A percentile compares a stretch with the other conserved stretches of the same genome.
Conservation (phyloP, 2,113 vertebrate species). For the Eupsittula cactorum region DNA sequence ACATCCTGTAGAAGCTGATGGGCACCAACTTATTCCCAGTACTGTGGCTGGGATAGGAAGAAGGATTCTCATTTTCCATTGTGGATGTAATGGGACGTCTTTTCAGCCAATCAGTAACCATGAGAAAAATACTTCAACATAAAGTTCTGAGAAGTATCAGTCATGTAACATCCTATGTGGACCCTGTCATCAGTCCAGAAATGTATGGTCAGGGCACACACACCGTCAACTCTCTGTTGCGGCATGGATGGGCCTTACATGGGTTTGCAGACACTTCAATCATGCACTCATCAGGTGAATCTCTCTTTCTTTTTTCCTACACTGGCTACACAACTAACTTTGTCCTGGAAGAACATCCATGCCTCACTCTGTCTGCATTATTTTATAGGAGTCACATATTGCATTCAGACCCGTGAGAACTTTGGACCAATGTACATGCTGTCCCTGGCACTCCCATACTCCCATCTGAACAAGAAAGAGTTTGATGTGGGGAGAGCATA, state of each 20-base stretch:
- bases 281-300: not conserved
- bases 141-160: not conserved
- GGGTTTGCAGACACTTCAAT: not conserved
- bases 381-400: not conserved
- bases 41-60: not conserved
- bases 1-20: not conserved
- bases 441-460: not conserved
- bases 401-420: conserved; percentile 6
- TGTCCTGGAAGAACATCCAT: not conserved
- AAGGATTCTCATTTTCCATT: not conserved
- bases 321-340: not conserved
- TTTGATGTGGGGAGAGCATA: not conserved
- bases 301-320: not conserved
- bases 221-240: not conserved
- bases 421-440: not conserved
- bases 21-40: not conserved
- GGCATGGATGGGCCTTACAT: not conserved
- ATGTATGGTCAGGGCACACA: not conserved
- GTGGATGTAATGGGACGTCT: not conserved
- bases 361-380: not conserved
- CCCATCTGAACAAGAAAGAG: not conserved
- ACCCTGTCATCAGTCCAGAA: not conserved
- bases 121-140: not conserved
- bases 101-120: not conserved
- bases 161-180: not conserved